Conservation (phyloP, 2,888 invertebrate genomes). For the Colletes collaris region DNA sequence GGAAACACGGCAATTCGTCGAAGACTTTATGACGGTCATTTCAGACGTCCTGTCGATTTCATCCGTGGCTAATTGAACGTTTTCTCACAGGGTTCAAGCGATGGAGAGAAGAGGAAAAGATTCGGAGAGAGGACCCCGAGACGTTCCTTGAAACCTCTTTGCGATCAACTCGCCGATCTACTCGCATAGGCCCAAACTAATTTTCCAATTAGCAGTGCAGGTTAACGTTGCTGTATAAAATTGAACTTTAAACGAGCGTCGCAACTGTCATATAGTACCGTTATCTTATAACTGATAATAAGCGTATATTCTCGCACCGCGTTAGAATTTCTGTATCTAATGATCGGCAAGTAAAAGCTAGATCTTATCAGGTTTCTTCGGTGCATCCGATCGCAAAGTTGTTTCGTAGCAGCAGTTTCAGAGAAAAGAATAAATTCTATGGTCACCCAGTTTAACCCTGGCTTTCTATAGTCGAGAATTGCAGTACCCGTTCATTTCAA, state of each 20-base stretch:
- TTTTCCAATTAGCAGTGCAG: slow-evolving; percentile 64
- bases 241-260: slow-evolving; percentile 49
- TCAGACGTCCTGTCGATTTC: slow-evolving; percentile 77
- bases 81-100: slow-evolving; percentile 76
- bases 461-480: too few relatives aligned
- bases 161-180: slow-evolving; percentile 50
- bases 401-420: background rate
- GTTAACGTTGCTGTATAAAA: slow-evolving; percentile 45
- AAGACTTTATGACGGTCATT: slow-evolving; percentile 77
- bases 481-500: too few relatives aligned
- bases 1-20: slow-evolving; percentile 75
- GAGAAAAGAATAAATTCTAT: too few relatives aligned
- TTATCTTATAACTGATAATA: slow-evolving; percentile 30
- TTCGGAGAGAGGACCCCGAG: slow-evolving; percentile 13
- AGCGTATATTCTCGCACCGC: background rate
- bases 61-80: slow-evolving; percentile 77
- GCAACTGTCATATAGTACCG: slow-evolving; percentile 17
- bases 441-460: too few relatives aligned
- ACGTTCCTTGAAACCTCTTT: slow-evolving; percentile 18
- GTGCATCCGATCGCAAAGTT: background rate
- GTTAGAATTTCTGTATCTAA: slow-evolving; percentile 30
- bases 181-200: slow-evolving; percentile 52
- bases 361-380: slow-evolving; percentile 20
- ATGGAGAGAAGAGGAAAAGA: slow-evolving; percentile 7
- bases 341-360: slow-evolving; percentile 24